phyloP scores from a whole-genome alignment of 2,797 vertebrate genomes.

The Forpus xanthops region DNA sequence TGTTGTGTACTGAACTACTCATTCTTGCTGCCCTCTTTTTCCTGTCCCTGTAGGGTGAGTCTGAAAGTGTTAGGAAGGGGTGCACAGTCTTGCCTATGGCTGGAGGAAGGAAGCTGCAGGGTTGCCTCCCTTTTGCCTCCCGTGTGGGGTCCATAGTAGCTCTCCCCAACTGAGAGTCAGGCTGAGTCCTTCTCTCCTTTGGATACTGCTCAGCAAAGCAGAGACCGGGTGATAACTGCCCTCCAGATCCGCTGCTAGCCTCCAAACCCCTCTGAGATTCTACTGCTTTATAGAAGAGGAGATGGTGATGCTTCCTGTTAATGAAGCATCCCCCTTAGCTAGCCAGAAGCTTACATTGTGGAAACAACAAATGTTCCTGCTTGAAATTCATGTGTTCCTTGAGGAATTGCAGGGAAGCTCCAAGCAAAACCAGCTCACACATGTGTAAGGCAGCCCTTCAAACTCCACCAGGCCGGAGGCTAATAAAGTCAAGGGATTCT shows the following conservation, averaged over 20 bases:
- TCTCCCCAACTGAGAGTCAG: neutral
- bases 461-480: neutral
- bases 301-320: neutral
- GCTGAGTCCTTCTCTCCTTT: neutral
- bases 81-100: neutral
- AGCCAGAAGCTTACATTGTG: neutral
- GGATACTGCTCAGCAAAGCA: neutral
- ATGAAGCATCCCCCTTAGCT: neutral
- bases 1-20: accelerated
- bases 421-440: neutral
- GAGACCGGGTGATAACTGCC: neutral
- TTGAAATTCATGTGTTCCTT: neutral
- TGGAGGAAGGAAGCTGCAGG: neutral
- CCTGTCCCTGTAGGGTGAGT: neutral
- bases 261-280: neutral
- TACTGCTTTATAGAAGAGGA: neutral
- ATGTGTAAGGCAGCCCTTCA: neutral
- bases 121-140: neutral
- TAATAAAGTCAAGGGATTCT: neutral
- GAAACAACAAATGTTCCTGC: neutral
- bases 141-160: neutral
- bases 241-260: neutral
- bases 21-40: neutral
- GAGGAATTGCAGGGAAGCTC: neutral
- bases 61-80: neutral